Conservation (phyloP, 2,113 vertebrate species). For the Paraplagusia blochii region DNA sequence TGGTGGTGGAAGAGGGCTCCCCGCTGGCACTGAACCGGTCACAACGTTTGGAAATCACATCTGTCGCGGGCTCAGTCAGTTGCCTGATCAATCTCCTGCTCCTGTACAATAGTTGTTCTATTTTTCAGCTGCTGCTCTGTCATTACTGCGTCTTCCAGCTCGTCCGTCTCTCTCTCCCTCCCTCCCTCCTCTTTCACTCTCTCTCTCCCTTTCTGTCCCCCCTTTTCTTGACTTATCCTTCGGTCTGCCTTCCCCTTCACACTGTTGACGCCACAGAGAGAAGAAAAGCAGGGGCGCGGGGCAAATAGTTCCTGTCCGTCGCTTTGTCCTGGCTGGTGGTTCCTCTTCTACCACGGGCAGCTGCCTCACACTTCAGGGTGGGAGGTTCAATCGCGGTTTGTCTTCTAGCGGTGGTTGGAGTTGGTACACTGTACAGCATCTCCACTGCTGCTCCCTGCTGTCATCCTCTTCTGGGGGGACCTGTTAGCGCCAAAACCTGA, state of each 20-base stretch:
- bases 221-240: constrained; percentile 10
- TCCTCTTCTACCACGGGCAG: not conserved
- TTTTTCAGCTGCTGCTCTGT: constrained; percentile 50
- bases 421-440: constrained; percentile 58
- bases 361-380: constrained; percentile 3
- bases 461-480: constrained; percentile 56
- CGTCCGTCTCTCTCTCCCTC: not conserved
- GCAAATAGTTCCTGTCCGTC: constrained; percentile 57
- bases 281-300: constrained; percentile 22
- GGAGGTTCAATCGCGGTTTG: constrained; percentile 50
- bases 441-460: constrained; percentile 57
- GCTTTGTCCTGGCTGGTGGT: constrained; percentile 6
- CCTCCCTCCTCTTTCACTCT: not conserved
- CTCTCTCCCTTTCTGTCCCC: not conserved
- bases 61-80: constrained; percentile 54
- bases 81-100: constrained; percentile 51
- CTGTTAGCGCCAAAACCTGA: constrained; percentile 71
- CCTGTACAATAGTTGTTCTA: constrained; percentile 64
- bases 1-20: constrained; percentile 23
- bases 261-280: too few relatives aligned
- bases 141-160: constrained; percentile 59
- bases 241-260: constrained; percentile 20
- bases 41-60: constrained; percentile 55
- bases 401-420: constrained; percentile 55
- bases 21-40: constrained; percentile 48